Evolutionary conservation across 2,888 invertebrate genomes (phyloP).

Genomic region (Drosophila borealis): DNA sequence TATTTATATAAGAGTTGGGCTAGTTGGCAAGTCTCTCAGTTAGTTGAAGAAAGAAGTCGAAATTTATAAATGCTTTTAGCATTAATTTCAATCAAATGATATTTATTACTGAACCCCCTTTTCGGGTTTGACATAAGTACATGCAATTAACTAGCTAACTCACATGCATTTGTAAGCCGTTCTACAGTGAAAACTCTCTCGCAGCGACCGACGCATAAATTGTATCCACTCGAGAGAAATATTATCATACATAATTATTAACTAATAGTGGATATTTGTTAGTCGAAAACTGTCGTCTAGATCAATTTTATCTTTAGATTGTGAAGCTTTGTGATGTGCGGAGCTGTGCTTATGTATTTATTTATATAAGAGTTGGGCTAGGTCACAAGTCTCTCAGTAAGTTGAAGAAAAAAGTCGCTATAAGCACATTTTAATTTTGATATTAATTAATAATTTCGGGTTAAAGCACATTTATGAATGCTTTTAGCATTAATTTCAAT

Average conservation of each 20-base stretch:
- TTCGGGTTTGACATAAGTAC: not conserved
- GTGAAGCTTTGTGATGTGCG: constrained; percentile 6
- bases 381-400: not conserved
- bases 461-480: constrained; percentile 1
- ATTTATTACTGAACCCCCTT: too few species aligned
- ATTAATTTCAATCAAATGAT: not conserved
- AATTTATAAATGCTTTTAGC: constrained; percentile 8
- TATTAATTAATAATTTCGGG: too few species aligned
- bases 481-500: not conserved
- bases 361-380: constrained; percentile 15
- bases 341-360: not conserved
- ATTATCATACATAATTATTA: not conserved
- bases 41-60: not conserved
- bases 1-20: constrained; percentile 13
- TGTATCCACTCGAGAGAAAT: too few species aligned
- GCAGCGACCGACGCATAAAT: too few species aligned
- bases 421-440: too few species aligned
- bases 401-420: too few species aligned
- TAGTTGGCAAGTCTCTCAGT: constrained; percentile 6
- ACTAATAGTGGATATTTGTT: not conserved
- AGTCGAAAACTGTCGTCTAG: not conserved
- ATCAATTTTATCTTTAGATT: not conserved
- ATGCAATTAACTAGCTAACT: not conserved
- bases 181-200: too few species aligned
- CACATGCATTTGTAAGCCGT: not conserved